These are phyloP conservation scores for Agrenia bidenticulata DNA, from an alignment of 2,888 invertebrate species.

Conservation along the genomic window DNA sequence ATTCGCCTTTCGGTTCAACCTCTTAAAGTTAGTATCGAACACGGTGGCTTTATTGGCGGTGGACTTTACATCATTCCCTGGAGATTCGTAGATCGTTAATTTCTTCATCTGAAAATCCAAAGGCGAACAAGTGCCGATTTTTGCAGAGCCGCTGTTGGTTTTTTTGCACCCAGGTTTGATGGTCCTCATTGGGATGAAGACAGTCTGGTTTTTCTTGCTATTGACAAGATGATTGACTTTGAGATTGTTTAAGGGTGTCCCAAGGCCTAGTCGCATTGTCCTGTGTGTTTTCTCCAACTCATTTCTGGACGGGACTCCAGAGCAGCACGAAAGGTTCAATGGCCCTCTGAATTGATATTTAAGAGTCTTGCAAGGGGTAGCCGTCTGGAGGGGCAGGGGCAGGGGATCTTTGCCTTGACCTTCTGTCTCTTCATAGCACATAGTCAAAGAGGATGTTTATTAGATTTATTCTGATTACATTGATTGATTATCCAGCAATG, in stretches of 20 bases:
- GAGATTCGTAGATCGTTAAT: constrained; percentile 18
- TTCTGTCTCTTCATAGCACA: too few relatives aligned
- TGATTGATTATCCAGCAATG: too few relatives aligned
- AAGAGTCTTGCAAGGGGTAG: too few relatives aligned
- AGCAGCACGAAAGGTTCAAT: too few relatives aligned
- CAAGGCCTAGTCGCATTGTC: constrained; percentile 1
- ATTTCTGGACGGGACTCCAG: neutral
- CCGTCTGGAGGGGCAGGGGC: too few relatives aligned
- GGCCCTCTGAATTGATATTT: too few relatives aligned
- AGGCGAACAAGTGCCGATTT: neutral
- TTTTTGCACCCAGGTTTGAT: neutral
- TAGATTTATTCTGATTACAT: too few relatives aligned
- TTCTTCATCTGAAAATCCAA: constrained; percentile 16
- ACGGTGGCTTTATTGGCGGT: too few relatives aligned
- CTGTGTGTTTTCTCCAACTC: neutral
- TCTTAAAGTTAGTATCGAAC: neutral
- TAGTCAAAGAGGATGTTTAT: too few relatives aligned
- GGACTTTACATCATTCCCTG: neutral
- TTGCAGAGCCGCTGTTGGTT: neutral
- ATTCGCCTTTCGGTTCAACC: constrained; percentile 11
- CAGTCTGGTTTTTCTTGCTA: neutral
- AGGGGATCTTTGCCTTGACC: too few relatives aligned
- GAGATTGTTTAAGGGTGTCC: neutral
- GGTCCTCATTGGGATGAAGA: neutral
- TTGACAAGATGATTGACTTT: constrained; percentile 1